Evolutionary conservation across 2,797 vertebrate species (phyloP), one percentile per base, ranked within the genome.

Genomic region (Gadopsis bispinosus): DNA sequence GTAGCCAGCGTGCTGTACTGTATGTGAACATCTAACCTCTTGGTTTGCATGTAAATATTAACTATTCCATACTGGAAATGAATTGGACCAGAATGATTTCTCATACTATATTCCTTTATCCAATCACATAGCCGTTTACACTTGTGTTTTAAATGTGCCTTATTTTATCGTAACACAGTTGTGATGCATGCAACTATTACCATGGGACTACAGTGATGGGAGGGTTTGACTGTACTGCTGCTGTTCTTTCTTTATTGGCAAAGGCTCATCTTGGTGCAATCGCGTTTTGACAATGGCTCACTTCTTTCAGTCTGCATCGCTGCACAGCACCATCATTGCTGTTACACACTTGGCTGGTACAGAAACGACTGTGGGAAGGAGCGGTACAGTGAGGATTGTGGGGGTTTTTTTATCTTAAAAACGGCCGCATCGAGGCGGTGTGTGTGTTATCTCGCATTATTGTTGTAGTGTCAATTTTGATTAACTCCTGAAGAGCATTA

Each of bases 231-330:
- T 69, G 17, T 69, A n/a, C 11, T 35, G 7, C 50, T 51, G 7
- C 22, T 71, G 16, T 58, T 59, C 5, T 33, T 62, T 80, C 14
- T 71, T 77, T 83, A 11, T 69, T 77, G 26, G 83, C 79, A 37
- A 85, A 86, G 50, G 47, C 35, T 82, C 55, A 63, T 77, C 19
- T 75, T n/a, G 9, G 62, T 86, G 69, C 84, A 90, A 81, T 91
- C 53, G 47, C 20, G 79, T 86, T 81, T 79, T 83, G 86, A 90
- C 82, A 84, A 88, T 78, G 87, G 75, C 86, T 89, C 55, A 41
- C 70, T 78, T 77, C 33, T 5, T 63, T 84, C 55, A 75, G 75
- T 81, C 80, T 64, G 84, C 82, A 81, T 72, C 80, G 29, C 29
- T 80, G 77, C 84, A 85, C 73, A 78, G 51, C 73, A 14, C 79